A percentile compares a stretch with the other conserved stretches of the same genome.
These are phyloP conservation scores for Pachycephala philippinensis DNA, from an alignment of 2,113 vertebrate species.

Conservation along the genomic window DNA sequence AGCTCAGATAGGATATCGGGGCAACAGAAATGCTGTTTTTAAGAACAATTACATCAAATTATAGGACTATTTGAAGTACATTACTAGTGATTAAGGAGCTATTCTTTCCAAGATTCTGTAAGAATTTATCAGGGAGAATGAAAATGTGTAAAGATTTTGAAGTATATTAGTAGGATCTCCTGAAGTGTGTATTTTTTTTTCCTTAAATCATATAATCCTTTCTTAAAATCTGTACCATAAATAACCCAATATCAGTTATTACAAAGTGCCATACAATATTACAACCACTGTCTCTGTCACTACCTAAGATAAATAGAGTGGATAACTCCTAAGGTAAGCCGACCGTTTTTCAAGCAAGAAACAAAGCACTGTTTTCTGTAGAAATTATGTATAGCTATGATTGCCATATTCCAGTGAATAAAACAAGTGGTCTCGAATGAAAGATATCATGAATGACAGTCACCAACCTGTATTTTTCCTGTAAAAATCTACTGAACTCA, in stretches of 20 bases:
- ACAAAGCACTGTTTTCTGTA: constrained; percentile 32
- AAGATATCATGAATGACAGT: neutral
- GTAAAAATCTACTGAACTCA: neutral
- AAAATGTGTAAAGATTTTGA: constrained; percentile 3
- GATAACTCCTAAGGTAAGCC: neutral
- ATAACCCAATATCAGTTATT: neutral
- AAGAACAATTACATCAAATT: neutral
- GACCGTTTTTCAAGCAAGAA: constrained; percentile 31
- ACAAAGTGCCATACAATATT: neutral
- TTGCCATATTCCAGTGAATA: constrained; percentile 18
- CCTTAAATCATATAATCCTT: constrained; percentile 1
- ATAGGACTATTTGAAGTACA: neutral
- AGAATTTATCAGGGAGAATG: constrained; percentile 8
- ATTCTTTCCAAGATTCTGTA: neutral
- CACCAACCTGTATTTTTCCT: constrained; percentile 31
- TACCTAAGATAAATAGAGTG: constrained; percentile 24
- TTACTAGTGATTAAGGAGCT: neutral
- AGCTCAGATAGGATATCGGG: neutral
- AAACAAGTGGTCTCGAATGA: constrained; percentile 1
- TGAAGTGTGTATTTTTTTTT: neutral
- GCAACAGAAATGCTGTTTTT: neutral
- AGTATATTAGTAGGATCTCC: neutral
- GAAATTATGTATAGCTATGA: constrained; percentile 41
- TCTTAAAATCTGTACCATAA: constrained; percentile 20
- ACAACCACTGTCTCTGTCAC: constrained; percentile 7